A percentile compares a stretch with the other conserved stretches of the same genome.
Evolutionary conservation across 1,140 invertebrate species (phyloP).

Genomic region (Eurosta solidaginis): DNA sequence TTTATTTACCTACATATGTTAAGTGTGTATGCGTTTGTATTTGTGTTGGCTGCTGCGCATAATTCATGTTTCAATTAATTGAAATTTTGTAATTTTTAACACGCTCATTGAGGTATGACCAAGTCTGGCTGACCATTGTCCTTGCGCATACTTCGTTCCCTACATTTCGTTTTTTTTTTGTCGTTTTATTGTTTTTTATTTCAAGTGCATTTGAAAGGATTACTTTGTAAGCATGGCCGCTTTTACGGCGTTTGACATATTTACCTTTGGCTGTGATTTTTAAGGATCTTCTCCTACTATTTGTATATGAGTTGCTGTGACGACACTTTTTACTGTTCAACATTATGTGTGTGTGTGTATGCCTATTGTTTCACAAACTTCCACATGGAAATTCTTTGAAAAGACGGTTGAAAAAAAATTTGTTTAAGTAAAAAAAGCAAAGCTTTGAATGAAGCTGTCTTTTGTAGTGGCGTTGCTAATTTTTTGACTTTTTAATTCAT

Average conservation of each 20-base stretch:
- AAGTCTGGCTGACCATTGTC: constrained; percentile 5
- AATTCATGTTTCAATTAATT: constrained; percentile 59
- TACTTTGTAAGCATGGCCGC: constrained; percentile 2
- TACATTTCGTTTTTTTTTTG: neutral
- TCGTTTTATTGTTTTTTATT: too few relatives aligned
- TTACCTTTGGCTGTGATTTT: neutral
- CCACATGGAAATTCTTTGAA: neutral
- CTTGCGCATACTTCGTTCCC: constrained; percentile 10
- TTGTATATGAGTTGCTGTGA: neutral
- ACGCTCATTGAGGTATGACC: constrained; percentile 4
- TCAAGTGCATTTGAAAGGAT: constrained; percentile 11
- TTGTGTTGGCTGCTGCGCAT: constrained; percentile 45
- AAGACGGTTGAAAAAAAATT: too few relatives aligned
- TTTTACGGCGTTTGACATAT: constrained; percentile 5
- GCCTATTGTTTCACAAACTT: too few relatives aligned
- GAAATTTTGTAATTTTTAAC: constrained; percentile 48
- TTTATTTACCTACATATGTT: constrained; percentile 20
- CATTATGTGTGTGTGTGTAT: too few relatives aligned
- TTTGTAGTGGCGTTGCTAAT: neutral
- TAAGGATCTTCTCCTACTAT: neutral
- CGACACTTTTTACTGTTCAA: too few relatives aligned
- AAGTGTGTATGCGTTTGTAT: neutral
- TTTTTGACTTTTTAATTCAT: too few relatives aligned
- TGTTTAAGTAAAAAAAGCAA: neutral
- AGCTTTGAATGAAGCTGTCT: neutral